These are phyloP conservation scores for Periparus ater DNA, from an alignment of 2,797 vertebrate species.

Conservation along the genomic window DNA sequence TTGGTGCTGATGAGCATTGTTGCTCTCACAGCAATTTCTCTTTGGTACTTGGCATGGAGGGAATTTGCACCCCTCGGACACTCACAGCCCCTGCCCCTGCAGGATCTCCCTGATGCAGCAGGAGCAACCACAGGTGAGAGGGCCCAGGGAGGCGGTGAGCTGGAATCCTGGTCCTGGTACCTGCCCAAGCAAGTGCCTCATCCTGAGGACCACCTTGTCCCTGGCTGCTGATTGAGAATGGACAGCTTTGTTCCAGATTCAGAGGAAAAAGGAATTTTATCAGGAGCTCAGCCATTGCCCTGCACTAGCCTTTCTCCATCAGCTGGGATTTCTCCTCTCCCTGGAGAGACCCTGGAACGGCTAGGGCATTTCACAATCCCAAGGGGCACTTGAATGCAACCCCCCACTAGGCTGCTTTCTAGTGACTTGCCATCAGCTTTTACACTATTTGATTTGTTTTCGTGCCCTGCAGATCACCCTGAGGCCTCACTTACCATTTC, in stretches of 20 bases:
- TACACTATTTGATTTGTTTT: not conserved
- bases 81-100: accelerated
- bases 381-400: not conserved
- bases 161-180: not conserved
- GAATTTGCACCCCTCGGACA: not conserved
- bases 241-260: accelerated
- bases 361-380: no score
- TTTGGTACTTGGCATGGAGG: not conserved
- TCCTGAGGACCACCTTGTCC: not conserved
- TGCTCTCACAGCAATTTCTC: not conserved
- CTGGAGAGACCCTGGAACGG: not conserved
- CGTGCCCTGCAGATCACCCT: not conserved
- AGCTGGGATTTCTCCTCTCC: not conserved
- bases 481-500: not conserved
- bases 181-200: accelerated
- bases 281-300: not conserved
- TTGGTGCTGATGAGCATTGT: accelerated
- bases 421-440: not conserved
- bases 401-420: accelerated
- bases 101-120: not conserved
- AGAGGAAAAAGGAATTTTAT: not conserved
- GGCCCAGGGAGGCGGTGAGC: not conserved
- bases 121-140: not conserved
- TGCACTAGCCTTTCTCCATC: not conserved
- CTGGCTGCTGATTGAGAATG: not conserved